Conservation (phyloP, 2,888 invertebrate species). For the Rhamphomyia laevipes region DNA sequence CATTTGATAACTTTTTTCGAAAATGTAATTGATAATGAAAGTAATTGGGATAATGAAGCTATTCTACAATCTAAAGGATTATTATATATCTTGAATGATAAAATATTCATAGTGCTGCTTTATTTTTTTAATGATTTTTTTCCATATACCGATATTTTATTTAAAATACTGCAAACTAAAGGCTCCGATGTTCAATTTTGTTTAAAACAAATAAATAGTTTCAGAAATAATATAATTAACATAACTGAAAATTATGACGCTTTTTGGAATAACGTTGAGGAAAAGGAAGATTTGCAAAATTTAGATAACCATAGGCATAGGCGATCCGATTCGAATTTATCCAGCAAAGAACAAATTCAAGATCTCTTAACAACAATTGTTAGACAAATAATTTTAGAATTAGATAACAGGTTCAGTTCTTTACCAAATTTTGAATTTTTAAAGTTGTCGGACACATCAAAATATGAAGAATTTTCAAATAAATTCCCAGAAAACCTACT, state of each 20-base stretch:
- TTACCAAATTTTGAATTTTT: background rate
- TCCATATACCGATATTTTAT: constrained; percentile 6
- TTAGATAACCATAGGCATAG: background rate
- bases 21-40: constrained; percentile 1
- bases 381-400: background rate
- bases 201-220: constrained; percentile 1
- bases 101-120: constrained; percentile 5
- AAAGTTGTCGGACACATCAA: background rate
- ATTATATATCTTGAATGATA: constrained; percentile 3
- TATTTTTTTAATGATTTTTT: constrained; percentile 7
- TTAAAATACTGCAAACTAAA: constrained; percentile 5
- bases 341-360: background rate
- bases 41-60: constrained; percentile 3
- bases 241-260: background rate
- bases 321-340: background rate
- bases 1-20: background rate
- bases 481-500: background rate
- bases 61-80: constrained; percentile 5
- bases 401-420: background rate
- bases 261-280: background rate
- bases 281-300: background rate
- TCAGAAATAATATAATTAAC: background rate
- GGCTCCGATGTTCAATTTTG: constrained; percentile 2
- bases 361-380: background rate
- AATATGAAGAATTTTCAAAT: background rate